Evolutionary conservation across 1,140 invertebrate species (phyloP).

Genomic region (Propsilocerus akamusi): DNA sequence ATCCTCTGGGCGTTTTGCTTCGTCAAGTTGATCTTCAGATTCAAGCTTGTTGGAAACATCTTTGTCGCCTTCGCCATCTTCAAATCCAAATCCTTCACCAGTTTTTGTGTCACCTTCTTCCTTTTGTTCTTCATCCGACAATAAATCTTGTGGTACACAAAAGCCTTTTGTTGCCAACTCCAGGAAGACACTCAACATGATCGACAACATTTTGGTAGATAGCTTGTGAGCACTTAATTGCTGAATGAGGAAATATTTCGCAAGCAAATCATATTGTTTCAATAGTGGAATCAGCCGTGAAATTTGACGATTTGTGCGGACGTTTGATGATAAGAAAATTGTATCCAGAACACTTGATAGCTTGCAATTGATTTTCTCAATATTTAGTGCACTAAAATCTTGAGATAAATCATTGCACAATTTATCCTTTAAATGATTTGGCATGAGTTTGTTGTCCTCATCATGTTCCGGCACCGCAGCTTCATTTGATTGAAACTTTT

Average conservation of each 20-base stretch:
- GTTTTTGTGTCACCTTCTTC: constrained; percentile 36
- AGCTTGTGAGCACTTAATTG: constrained; percentile 55
- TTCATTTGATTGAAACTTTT: constrained; percentile 29
- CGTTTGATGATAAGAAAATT: constrained; percentile 12
- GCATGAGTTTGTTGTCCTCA: constrained; percentile 28
- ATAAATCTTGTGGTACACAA: constrained; percentile 70
- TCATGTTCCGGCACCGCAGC: constrained; percentile 19
- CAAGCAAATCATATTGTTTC: constrained; percentile 52
- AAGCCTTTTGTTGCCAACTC: constrained; percentile 82
- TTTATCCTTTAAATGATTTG: constrained; percentile 41
- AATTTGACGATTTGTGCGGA: constrained; percentile 6
- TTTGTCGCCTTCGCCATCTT: constrained; percentile 82
- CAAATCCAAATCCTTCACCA: constrained; percentile 61
- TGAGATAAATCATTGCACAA: constrained; percentile 35
- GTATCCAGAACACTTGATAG: constrained; percentile 18
- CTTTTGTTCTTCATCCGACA: constrained; percentile 41
- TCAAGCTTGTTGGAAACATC: constrained; percentile 76
- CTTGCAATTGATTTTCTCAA: constrained; percentile 25
- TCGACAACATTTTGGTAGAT: constrained; percentile 64
- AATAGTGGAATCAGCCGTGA: constrained; percentile 42
- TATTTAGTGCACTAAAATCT: constrained; percentile 34
- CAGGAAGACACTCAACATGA: constrained; percentile 68
- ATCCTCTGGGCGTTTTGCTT: constrained; percentile 59
- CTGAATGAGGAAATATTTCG: constrained; percentile 59
- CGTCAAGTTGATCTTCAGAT: constrained; percentile 79